phyloP scores from a whole-genome alignment of 1,140 invertebrate species.

The Wiebesia pumilae region DNA sequence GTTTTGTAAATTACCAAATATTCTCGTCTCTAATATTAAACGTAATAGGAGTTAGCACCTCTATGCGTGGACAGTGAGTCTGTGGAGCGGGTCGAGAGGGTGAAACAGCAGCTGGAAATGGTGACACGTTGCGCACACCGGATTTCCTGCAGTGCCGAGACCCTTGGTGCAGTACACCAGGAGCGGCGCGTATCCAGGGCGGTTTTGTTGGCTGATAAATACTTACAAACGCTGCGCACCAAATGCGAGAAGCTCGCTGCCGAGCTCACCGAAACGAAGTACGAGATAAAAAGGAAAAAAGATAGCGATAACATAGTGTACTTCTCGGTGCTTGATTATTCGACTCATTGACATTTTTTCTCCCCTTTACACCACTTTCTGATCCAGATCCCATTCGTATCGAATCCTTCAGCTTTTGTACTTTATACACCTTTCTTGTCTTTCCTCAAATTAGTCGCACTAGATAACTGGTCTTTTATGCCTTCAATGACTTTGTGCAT shows the following conservation, averaged over 20 bases:
- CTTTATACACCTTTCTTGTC: not conserved
- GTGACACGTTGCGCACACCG: slow-evolving; percentile 67
- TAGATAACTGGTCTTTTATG: no score
- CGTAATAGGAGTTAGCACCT: slow-evolving; percentile 66
- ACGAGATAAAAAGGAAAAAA: slow-evolving; percentile 51
- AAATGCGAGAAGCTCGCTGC: slow-evolving; percentile 67
- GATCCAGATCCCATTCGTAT: not conserved
- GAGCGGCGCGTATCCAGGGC: slow-evolving; percentile 68
- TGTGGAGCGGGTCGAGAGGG: slow-evolving; percentile 68
- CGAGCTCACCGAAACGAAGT: slow-evolving; percentile 71
- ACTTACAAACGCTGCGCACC: slow-evolving; percentile 64
- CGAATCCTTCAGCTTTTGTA: not conserved
- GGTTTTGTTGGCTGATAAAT: slow-evolving; percentile 67
- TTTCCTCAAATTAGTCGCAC: no score
- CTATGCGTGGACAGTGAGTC: slow-evolving; percentile 71
- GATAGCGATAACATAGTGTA: not conserved
- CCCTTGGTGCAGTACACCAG: slow-evolving; percentile 70
- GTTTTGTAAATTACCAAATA: not conserved
- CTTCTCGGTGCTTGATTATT: slow-evolving; percentile 35
- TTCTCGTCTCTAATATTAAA: not conserved
- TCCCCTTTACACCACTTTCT: not conserved
- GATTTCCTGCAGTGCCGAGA: slow-evolving; percentile 69
- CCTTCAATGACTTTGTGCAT: no score
- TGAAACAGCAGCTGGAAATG: slow-evolving; percentile 68
- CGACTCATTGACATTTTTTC: not conserved